phyloP scores from a whole-genome alignment of 2,113 vertebrate genomes.

The Myiozetetes cayanensis region DNA sequence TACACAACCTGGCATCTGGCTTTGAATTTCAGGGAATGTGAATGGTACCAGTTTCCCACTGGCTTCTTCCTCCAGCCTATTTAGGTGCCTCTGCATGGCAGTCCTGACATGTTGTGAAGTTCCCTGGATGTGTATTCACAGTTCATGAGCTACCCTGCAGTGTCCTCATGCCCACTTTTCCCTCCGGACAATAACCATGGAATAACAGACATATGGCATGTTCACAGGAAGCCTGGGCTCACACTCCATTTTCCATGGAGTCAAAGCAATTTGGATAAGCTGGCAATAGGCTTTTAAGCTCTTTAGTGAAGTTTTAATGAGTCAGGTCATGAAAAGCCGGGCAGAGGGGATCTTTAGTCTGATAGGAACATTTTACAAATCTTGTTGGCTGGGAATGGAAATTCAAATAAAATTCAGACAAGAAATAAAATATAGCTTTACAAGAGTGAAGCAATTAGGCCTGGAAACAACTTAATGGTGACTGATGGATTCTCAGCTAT shows the following conservation, averaged over 20 bases:
- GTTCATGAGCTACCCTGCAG: fast-evolving
- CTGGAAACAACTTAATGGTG: slow-evolving; percentile 1
- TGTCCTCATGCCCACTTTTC: neutral
- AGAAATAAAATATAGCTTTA: neutral
- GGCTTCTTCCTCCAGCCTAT: neutral
- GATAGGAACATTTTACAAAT: neutral
- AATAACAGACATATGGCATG: neutral
- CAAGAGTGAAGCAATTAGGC: neutral
- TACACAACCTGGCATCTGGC: neutral
- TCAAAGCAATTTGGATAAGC: neutral
- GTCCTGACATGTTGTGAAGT: neutral
- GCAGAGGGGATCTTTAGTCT: neutral
- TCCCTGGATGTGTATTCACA: neutral
- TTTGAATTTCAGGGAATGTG: neutral
- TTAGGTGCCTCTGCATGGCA: neutral
- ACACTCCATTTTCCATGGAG: neutral
- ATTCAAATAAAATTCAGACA: neutral
- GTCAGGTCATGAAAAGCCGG: neutral
- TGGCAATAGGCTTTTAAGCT: neutral
- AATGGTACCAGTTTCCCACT: neutral
- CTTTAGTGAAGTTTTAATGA: neutral
- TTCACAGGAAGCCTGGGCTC: neutral
- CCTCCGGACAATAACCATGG: neutral
- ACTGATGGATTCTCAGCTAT: neutral
- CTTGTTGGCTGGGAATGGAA: neutral